Evolutionary conservation across 2,888 invertebrate genomes (phyloP), one percentile per base, ranked within the genome.

Genomic region (Andrena praecox): DNA sequence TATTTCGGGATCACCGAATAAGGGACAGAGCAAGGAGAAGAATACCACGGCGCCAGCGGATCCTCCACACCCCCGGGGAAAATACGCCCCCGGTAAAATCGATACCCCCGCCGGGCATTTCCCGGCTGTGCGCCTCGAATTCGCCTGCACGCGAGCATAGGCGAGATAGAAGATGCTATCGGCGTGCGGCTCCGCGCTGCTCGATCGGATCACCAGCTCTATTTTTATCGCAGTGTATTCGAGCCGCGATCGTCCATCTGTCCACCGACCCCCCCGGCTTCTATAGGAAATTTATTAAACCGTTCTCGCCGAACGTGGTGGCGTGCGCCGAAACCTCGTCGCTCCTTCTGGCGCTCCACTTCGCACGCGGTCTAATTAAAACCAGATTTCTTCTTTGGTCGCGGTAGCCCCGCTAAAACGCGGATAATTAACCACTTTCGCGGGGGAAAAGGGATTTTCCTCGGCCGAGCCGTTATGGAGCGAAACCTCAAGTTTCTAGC

Each of bases 21-120:
- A 7, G 54, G 29, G 68, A 59, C 42, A 66, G 54, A 50, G 35
- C 54, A 59, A 35, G 33, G 29, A 1, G 31, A 20, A 6, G 27
- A 20, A 35, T 1, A 12, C 8, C n/a, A 59, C 35, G 12, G 24
- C n/a, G 42, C 42, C 16, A 10, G 5, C 20, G 54, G 24, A 29
- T n/a, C 2, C 29, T 56, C 35, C 29, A 8, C 54, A 50, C n/a
- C 5, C 42, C 16, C 42, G 16, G 42, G 16, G 29, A 42, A 68
- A 54, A 29, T 68, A 78, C 76, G 71, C n/a, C 54, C 67, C 77
- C 80, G 80, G 64, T 54, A 78, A 86, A 80, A 86, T 86, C 86
- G 77, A 86, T 86, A 83, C 64, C 62, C 29, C 62, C 42, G 42
- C 42, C 42, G 52, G n/a, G 54, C 78, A 76, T 67, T 77, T 87